Percentiles rank a stretch among this genome's conserved stretches.
Evolutionary conservation across 2,888 invertebrate genomes (phyloP).

Genomic region (Aleiodes leptofemur): DNA sequence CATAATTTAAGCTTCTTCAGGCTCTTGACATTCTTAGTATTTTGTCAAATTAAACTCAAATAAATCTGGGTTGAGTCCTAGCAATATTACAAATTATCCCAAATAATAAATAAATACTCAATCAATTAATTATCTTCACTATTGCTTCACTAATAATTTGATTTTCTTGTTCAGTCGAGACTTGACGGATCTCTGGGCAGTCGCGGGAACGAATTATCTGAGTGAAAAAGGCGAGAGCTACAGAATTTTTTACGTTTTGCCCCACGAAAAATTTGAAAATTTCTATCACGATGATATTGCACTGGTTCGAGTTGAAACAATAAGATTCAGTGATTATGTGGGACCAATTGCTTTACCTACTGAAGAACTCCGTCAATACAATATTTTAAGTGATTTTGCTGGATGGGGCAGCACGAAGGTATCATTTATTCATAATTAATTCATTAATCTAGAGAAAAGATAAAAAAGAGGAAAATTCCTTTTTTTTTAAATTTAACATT

Average conservation of each 20-base stretch:
- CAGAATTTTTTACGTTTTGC: background rate
- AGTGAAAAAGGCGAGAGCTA: background rate
- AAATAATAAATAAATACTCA: no score
- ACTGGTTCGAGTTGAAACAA: background rate
- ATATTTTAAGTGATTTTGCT: background rate
- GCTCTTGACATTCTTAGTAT: no score
- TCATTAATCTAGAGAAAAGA: no score
- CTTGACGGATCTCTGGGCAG: background rate
- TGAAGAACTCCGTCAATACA: background rate
- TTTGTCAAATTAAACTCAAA: no score
- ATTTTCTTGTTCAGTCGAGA: background rate
- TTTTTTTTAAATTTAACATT: no score
- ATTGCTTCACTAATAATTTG: no score
- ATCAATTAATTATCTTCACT: no score
- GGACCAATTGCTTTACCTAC: background rate
- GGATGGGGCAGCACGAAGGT: conserved; percentile 9
- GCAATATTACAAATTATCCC: no score
- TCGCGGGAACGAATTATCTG: conserved; percentile 1
- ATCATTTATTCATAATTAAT: no score
- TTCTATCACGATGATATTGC: conserved; percentile 1
- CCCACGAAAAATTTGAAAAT: background rate
- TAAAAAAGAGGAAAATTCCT: no score
- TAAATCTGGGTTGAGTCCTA: no score
- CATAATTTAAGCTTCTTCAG: no score
- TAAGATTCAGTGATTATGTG: background rate